A percentile compares a stretch with the other conserved stretches of the same genome.
phyloP scores from a whole-genome alignment of 2,113 vertebrate genomes.

The Myotis davidii region DNA sequence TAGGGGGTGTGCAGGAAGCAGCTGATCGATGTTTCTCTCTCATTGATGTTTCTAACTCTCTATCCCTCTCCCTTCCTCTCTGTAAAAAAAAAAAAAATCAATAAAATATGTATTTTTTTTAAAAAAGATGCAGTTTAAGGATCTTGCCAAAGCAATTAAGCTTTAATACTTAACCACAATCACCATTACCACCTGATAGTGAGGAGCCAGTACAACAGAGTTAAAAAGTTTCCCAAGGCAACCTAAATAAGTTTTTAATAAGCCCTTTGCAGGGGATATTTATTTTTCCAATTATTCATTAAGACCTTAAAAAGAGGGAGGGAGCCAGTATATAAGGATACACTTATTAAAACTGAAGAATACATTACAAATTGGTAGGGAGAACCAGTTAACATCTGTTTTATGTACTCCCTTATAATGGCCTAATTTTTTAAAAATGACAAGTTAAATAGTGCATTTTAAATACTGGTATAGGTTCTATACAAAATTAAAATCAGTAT shows the following conservation, averaged over 20 bases:
- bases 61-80: too few species aligned
- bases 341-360: background rate
- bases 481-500: slow-evolving; percentile 16
- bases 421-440: background rate
- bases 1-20: too few species aligned
- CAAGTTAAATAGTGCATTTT: background rate
- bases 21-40: too few species aligned
- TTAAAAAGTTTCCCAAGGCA: background rate
- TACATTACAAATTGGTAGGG: background rate
- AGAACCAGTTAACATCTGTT: background rate
- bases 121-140: background rate
- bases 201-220: background rate
- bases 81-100: too few species aligned
- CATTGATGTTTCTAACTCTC: too few species aligned
- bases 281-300: background rate
- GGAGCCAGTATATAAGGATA: background rate
- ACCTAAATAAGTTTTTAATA: background rate
- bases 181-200: background rate
- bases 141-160: slow-evolving; percentile 46
- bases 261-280: background rate
- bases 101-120: too few species aligned
- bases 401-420: background rate
- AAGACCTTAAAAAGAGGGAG: background rate
- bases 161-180: background rate
- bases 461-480: slow-evolving; percentile 16